These are phyloP conservation scores for Perca flavescens DNA, from an alignment of 2,113 vertebrate genomes.

Conservation along the genomic window DNA sequence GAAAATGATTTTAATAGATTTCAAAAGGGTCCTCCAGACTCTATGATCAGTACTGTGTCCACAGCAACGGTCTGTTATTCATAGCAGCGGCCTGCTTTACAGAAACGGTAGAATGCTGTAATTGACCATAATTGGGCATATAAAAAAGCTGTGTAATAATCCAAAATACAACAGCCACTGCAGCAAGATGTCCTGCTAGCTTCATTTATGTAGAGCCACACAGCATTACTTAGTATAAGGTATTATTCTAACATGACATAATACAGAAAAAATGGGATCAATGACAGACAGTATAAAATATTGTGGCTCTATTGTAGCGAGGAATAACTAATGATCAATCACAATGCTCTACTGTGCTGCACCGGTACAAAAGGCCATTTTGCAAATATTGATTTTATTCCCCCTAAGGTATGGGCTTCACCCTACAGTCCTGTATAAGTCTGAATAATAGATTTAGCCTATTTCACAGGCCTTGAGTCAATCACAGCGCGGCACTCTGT, in stretches of 20 bases:
- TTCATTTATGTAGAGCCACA: constrained; percentile 7
- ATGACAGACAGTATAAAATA: neutral
- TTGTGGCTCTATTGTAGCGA: neutral
- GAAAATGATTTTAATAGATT: too few relatives aligned
- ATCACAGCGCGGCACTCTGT: constrained; percentile 51
- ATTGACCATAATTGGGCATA: too few relatives aligned
- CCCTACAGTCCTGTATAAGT: constrained; percentile 36
- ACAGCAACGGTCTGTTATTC: too few relatives aligned
- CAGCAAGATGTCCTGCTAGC: neutral
- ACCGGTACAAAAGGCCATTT: constrained; percentile 29
- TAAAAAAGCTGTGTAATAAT: too few relatives aligned
- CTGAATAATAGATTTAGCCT: constrained; percentile 64
- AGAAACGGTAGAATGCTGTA: too few relatives aligned
- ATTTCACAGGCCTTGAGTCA: constrained; percentile 57
- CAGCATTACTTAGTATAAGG: neutral
- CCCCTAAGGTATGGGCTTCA: neutral
- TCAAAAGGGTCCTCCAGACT: too few relatives aligned
- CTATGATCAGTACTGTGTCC: too few relatives aligned
- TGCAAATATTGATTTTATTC: constrained; percentile 38
- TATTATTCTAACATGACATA: constrained; percentile 12
- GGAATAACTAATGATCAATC: constrained; percentile 36
- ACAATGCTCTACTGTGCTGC: neutral
- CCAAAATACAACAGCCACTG: neutral
- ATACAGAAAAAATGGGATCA: constrained; percentile 16
- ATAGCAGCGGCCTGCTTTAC: too few relatives aligned